Evolutionary conservation across 1,140 invertebrate genomes (phyloP).

Genomic region (Melitaea cinxia): DNA sequence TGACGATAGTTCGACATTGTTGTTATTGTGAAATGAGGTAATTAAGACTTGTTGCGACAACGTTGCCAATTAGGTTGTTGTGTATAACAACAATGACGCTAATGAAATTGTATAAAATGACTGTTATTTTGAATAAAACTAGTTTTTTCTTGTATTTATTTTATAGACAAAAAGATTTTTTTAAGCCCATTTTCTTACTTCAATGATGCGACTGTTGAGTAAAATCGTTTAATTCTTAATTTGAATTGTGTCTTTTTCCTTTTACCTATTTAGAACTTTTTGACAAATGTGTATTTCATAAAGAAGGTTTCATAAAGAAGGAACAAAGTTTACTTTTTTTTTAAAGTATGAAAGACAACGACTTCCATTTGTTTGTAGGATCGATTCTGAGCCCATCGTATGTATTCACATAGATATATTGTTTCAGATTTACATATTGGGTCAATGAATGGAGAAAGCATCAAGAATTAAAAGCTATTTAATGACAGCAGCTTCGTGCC

Average conservation of each 20-base stretch:
- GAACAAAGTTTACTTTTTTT: too few relatives aligned
- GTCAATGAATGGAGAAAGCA: slow-evolving; percentile 58
- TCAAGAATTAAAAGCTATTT: slow-evolving; percentile 81
- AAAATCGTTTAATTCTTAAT: too few relatives aligned
- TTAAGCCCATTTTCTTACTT: not conserved
- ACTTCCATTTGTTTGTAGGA: too few relatives aligned
- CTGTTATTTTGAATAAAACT: not conserved
- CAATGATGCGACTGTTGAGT: too few relatives aligned
- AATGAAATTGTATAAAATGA: not conserved
- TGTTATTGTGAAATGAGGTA: slow-evolving; percentile 12
- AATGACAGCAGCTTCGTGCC: slow-evolving; percentile 67
- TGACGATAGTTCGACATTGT: slow-evolving; percentile 23
- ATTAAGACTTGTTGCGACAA: slow-evolving; percentile 4
- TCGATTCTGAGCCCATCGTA: too few relatives aligned
- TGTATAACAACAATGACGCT: not conserved
- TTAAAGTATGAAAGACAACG: too few relatives aligned
- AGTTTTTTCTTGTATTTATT: not conserved
- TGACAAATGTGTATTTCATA: too few relatives aligned
- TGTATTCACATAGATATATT: slow-evolving; percentile 12
- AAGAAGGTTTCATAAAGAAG: too few relatives aligned
- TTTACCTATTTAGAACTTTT: too few relatives aligned
- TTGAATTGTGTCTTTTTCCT: too few relatives aligned
- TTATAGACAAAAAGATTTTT: not conserved
- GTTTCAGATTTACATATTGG: slow-evolving; percentile 64
- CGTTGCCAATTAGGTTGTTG: slow-evolving; percentile 6